A percentile compares a stretch with the other conserved stretches of the same genome.
Evolutionary conservation across 2,888 invertebrate genomes (phyloP).

Genomic region (Amphipoea oculea): DNA sequence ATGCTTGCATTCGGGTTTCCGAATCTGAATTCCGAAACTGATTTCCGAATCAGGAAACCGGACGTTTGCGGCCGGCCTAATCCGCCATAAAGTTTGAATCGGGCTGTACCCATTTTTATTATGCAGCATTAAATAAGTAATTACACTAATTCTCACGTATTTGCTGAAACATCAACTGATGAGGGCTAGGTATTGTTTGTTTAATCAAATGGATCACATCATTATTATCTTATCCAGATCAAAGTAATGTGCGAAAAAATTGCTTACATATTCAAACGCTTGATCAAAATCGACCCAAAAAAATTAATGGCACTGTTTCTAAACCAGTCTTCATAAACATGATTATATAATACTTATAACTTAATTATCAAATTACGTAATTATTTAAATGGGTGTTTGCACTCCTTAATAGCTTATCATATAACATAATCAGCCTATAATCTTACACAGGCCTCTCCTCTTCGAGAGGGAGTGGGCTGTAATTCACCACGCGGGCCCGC

Average conservation of each 20-base stretch:
- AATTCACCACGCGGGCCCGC: background rate
- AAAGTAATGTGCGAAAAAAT: slow-evolving; percentile 2
- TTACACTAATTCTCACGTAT: slow-evolving; percentile 4
- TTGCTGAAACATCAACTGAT: background rate
- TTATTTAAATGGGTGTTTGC: slow-evolving; percentile 40
- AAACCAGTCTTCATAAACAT: slow-evolving; percentile 11
- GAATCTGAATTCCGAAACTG: no score
- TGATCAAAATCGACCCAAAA: slow-evolving; percentile 1
- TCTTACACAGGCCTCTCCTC: background rate
- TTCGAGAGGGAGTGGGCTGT: background rate
- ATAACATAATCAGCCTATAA: background rate
- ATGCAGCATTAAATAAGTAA: background rate
- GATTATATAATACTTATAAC: slow-evolving; percentile 32
- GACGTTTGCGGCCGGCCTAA: no score
- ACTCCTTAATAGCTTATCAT: slow-evolving; percentile 12
- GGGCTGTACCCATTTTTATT: background rate
- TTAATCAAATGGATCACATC: background rate
- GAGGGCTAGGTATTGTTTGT: background rate
- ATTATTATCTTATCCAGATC: background rate
- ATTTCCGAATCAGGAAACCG: no score
- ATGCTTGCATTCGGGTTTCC: no score
- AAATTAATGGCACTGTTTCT: background rate
- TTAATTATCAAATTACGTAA: slow-evolving; percentile 31
- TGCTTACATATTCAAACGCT: background rate
- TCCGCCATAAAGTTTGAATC: no score